Evolutionary conservation across 2,113 vertebrate species (phyloP).

Genomic region (Sinosuthora webbiana): DNA sequence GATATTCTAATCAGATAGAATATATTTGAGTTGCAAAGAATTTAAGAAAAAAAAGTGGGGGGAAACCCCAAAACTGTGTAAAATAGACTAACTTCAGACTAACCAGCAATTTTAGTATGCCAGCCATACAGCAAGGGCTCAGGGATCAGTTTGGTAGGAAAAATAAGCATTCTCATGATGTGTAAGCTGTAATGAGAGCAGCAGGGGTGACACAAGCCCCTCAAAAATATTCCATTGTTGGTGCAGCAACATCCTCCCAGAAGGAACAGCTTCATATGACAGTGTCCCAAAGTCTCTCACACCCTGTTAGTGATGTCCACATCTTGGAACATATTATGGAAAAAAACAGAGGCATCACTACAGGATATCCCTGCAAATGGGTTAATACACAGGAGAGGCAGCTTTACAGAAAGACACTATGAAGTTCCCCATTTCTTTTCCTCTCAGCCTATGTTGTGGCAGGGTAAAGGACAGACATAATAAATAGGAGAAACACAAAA

Average conservation of each 20-base stretch:
- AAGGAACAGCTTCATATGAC: background rate
- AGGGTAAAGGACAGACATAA: background rate
- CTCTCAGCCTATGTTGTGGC: background rate
- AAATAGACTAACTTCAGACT: background rate
- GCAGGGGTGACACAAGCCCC: background rate
- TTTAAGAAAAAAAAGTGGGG: background rate
- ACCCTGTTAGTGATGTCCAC: accelerated
- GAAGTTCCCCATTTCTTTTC: background rate
- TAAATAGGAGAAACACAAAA: background rate
- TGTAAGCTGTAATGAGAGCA: too few relatives aligned
- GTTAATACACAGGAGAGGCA: background rate
- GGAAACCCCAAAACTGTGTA: accelerated
- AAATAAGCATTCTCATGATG: background rate
- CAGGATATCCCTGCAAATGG: background rate
- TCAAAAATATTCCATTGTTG: background rate
- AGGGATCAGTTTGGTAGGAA: background rate
- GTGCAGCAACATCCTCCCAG: background rate
- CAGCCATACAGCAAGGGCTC: background rate
- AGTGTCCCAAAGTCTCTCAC: background rate
- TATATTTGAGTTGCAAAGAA: background rate
- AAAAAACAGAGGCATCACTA: background rate
- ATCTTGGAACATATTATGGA: background rate
- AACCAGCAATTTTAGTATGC: background rate
- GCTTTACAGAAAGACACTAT: background rate
- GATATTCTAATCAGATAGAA: background rate